Conservation (phyloP, 2,113 vertebrate species). For the Prunella fulvescens region DNA sequence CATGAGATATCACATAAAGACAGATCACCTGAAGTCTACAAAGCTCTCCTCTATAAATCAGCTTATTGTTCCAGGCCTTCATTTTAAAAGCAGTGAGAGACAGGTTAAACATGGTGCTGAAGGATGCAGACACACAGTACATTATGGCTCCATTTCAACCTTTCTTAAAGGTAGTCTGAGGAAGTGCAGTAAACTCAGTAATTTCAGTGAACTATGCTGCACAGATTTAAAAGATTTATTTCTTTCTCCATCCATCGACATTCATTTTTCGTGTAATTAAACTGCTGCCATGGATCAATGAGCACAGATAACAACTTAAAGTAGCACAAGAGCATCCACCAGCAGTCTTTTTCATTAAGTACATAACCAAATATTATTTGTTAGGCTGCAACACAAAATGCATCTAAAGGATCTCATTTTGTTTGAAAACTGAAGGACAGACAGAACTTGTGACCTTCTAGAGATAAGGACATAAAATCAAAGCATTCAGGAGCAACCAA, state of each 20-base stretch:
- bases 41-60: not conserved
- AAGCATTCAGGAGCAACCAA: not conserved
- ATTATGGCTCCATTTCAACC: not conserved
- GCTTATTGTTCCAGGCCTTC: not conserved
- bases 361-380: conserved; percentile 29
- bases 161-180: not conserved
- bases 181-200: not conserved
- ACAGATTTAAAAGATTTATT: conserved; percentile 11
- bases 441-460: not conserved
- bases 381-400: not conserved
- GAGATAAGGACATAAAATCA: not conserved
- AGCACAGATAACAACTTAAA: conserved; percentile 7
- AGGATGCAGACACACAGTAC: not conserved
- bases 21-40: not conserved
- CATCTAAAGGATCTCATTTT: not conserved
- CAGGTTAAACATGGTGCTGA: not conserved
- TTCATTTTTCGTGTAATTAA: conserved; percentile 42
- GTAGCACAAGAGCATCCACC: not conserved
- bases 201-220: not conserved
- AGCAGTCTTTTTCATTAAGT: conserved; percentile 14
- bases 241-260: not conserved
- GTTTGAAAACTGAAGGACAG: not conserved
- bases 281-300: not conserved
- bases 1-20: not conserved
- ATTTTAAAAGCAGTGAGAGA: not conserved